Conservation (phyloP, 1,140 invertebrate species). For the Gonioctena quinquepunctata region DNA sequence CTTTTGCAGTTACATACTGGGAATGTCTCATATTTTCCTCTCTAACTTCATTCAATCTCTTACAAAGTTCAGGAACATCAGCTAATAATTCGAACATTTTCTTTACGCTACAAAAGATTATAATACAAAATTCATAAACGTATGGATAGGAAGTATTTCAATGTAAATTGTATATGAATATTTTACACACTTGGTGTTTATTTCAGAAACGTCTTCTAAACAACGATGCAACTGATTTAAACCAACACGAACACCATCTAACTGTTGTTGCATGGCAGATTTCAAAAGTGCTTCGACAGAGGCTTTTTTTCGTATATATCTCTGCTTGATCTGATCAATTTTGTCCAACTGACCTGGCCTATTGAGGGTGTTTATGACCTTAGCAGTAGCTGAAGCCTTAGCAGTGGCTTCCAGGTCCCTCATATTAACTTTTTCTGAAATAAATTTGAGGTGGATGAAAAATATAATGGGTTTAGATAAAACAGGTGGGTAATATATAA, state of each 20-base stretch:
- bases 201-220: conserved; percentile 82
- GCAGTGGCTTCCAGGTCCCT: conserved; percentile 83
- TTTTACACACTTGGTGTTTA: conserved; percentile 53
- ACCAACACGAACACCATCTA: conserved; percentile 93
- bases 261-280: conserved; percentile 96
- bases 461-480: too few relatives aligned
- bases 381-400: conserved; percentile 80
- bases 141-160: background rate
- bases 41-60: conserved; percentile 80
- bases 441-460: background rate
- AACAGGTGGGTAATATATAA: too few relatives aligned
- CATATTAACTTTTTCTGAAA: conserved; percentile 58
- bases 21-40: conserved; percentile 93
- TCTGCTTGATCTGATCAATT: conserved; percentile 84
- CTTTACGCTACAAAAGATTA: conserved; percentile 57
- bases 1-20: conserved; percentile 95
- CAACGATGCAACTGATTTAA: conserved; percentile 87
- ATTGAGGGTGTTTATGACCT: conserved; percentile 93
- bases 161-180: background rate
- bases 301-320: conserved; percentile 82
- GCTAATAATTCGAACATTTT: conserved; percentile 68
- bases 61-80: conserved; percentile 71
- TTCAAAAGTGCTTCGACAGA: conserved; percentile 97
- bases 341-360: conserved; percentile 95
- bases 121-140: background rate